These are phyloP conservation scores for Thalassarche chlororhynchos DNA, from an alignment of 2,113 vertebrate species.

Conservation along the genomic window DNA sequence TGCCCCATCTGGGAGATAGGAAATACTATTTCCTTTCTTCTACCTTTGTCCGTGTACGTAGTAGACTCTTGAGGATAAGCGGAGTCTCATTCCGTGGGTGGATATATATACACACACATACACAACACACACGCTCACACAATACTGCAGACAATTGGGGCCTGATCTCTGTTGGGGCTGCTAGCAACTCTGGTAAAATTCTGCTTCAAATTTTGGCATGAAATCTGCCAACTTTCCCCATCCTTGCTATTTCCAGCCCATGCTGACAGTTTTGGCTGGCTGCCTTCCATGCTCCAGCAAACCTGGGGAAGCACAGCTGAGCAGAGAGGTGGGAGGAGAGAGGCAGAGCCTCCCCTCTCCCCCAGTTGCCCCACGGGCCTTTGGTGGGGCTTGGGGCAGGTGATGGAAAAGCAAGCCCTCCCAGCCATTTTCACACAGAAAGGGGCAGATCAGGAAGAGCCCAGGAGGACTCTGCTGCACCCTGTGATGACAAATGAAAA, in stretches of 20 bases:
- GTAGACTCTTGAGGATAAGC: neutral
- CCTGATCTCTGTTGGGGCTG: neutral
- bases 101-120: neutral
- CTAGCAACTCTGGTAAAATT: neutral
- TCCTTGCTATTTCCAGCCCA: neutral
- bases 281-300: neutral
- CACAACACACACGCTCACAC: neutral
- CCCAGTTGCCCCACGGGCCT: rapidly evolving
- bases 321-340: neutral
- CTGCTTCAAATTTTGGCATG: neutral
- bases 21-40: constrained; percentile 45
- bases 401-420: neutral
- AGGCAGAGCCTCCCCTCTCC: neutral
- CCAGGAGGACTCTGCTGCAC: neutral
- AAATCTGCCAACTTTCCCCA: neutral
- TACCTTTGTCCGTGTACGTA: neutral
- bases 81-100: neutral
- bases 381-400: neutral
- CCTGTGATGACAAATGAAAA: neutral
- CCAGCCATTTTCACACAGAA: neutral
- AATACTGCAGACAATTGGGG: neutral
- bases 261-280: neutral
- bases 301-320: neutral
- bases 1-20: constrained; percentile 5
- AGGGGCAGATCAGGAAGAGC: neutral